Base-by-base conservation (phyloP, 2,888 invertebrate species). In the Protonemura montana region DNA sequence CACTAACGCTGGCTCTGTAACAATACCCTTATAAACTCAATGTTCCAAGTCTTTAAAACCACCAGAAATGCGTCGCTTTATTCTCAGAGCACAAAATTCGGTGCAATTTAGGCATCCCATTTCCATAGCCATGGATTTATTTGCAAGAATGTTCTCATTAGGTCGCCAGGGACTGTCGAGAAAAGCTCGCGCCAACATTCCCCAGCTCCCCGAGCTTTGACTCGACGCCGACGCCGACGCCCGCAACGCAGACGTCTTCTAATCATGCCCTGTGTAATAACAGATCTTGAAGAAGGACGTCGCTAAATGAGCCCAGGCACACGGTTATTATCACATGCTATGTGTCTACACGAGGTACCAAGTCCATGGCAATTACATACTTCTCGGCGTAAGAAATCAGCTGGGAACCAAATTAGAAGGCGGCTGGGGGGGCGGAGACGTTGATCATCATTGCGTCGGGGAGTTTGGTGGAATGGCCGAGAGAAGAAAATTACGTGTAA, bases 61-160 rank as follows among this genome's bases (percentile, higher is more conserved):
- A n/a, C n/a, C n/a, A n/a, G n/a, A n/a, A n/a, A n/a, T n/a, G n/a
- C n/a, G n/a, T n/a, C n/a, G n/a, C n/a, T 35, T 10, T 35, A 6
- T 35, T 3, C 35, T 35, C 10, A 35, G 35, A 35, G 10, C 35
- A 35, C 3, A 35, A 35, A 35, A 35, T 3, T 6, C 5, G 10
- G 10, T 10, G 3, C 35, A 35, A 6, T 35, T 35, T 10, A 35
- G 35, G 35, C 35, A 59, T 13, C 59, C 59, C 1, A 59, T 1
- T 16, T 59, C 21, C 59, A 59, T 6, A 35, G 59, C 59, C 59
- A 21, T 21, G 59, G 13, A 59, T 2, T 59, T 59, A 59, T 59
- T 59, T 10, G 59, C 59, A 59, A 59, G 59, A 59, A 59, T 59
- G 59, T 59, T 59, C 59, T 59, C 59, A 59, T 59, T 59, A 59